phyloP scores from a whole-genome alignment of 2,113 vertebrate species.

The Heterotis niloticus region DNA sequence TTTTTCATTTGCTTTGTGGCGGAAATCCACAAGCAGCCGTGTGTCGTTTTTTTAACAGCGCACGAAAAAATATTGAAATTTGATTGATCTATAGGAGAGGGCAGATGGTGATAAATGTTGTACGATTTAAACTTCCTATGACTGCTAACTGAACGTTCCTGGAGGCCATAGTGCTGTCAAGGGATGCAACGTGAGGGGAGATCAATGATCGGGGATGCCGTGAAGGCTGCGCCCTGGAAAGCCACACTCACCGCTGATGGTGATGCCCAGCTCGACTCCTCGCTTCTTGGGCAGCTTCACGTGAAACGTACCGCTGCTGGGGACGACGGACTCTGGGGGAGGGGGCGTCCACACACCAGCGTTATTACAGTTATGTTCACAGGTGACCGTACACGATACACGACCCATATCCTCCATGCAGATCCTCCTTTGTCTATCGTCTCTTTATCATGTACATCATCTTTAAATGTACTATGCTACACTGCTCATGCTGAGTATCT shows the following conservation, averaged over 20 bases:
- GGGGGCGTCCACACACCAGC: neutral
- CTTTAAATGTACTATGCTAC: too few relatives aligned
- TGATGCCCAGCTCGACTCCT: constrained; percentile 93
- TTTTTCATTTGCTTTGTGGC: neutral
- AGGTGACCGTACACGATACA: neutral
- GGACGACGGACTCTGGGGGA: constrained; percentile 83
- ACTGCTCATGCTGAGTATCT: too few relatives aligned
- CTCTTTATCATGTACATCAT: too few relatives aligned
- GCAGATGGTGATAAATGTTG: constrained; percentile 13
- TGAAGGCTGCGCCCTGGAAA: neutral
- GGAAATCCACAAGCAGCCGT: neutral
- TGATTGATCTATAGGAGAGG: constrained; percentile 6
- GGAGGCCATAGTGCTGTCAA: neutral
- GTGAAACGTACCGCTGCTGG: constrained; percentile 94
- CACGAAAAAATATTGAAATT: neutral
- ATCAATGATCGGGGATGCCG: neutral
- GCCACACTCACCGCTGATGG: constrained; percentile 81
- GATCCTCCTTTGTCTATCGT: too few relatives aligned
- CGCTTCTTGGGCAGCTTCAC: constrained; percentile 95
- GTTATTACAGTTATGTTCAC: neutral
- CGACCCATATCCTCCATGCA: neutral
- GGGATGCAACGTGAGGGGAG: constrained; percentile 1
- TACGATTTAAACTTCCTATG: neutral
- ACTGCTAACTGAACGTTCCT: neutral
- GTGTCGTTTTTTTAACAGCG: neutral